Percentiles rank a stretch among this genome's conserved stretches.
Conservation (phyloP, 2,888 invertebrate genomes). For the Baccha elongata region DNA sequence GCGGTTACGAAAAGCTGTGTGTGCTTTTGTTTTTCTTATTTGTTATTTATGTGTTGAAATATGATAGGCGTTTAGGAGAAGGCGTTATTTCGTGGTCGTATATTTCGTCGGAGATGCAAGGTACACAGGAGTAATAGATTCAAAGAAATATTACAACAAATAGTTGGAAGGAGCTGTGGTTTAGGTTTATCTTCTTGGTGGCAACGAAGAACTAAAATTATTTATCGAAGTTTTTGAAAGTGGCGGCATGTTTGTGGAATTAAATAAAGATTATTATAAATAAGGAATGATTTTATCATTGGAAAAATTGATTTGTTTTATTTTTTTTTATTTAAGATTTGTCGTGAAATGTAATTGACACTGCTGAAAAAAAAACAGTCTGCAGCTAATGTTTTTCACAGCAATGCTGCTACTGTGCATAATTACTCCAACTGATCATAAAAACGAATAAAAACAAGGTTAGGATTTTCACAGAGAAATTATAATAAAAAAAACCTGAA, state of each 20-base stretch:
- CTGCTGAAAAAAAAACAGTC: too few species aligned
- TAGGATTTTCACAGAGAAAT: too few species aligned
- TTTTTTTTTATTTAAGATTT: too few species aligned
- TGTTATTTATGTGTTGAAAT: constrained; percentile 51
- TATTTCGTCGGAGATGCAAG: constrained; percentile 34
- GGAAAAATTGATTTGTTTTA: too few species aligned
- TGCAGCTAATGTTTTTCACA: too few species aligned
- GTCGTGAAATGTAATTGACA: too few species aligned
- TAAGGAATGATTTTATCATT: too few species aligned
- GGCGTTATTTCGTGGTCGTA: constrained; percentile 57
- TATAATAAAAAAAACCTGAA: too few species aligned
- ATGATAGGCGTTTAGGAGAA: constrained; percentile 55
- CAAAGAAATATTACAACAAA: constrained; percentile 32
- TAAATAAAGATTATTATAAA: too few species aligned
- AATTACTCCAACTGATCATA: too few species aligned
- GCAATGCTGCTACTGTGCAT: too few species aligned
- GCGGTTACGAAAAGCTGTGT: neutral
- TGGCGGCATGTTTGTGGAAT: neutral
- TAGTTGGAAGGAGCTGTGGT: neutral
- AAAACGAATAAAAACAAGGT: too few species aligned
- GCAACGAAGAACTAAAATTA: neutral
- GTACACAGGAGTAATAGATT: constrained; percentile 49
- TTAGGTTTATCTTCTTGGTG: neutral
- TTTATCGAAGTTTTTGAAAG: neutral
- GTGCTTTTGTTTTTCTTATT: constrained; percentile 28